Base-by-base conservation (phyloP, 2,888 invertebrate species). In the Congeria kusceri region DNA sequence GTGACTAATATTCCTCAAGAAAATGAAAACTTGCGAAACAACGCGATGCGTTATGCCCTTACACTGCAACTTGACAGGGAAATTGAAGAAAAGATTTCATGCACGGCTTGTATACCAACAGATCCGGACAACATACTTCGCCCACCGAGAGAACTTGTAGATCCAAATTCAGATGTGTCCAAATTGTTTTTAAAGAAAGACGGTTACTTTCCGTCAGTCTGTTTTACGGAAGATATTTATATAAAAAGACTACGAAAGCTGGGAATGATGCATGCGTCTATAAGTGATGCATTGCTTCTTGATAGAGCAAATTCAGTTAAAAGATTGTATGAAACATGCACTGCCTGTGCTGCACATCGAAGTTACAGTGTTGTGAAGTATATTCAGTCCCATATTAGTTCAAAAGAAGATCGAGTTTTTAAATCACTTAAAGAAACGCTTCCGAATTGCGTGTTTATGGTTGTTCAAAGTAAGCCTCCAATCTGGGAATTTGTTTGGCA, bases 241-340 rank as follows among this genome's bases (percentile, higher is more conserved):
- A 25, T 20, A n/a, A 18, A 3, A 25, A 32, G 58, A 23, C 44
- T 72, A 27, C 0, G 25, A n/a, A 32, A 58, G 7, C 28, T 73
- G n/a, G 73, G 73, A 13, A 49, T 73, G 39, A 20, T 66, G 20
- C 18, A 20, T 49, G 27, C 61, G 7, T 11, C 5, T 18, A 27
- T 73, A 39, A 13, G 61, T 20, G 56, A 61, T 27, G n/a, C 3
- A 1, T 7, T 67, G n/a, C 1, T 73, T 25, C 15, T 73, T 11
- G 73, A 73, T 1, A 47, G 66, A 25, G 73, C 73, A 9, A 15
- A n/a, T 9, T 44, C 49, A 49, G 29, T 73, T n/a, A 25, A 23
- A 27, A 18, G 11, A 13, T 5, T 62, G 15, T 49, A 62, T 53
- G 18, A 61, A 23, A 49, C 28, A 44, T 73, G 73, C 61, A 15